Evolutionary conservation across 2,113 vertebrate species (phyloP), one percentile per base, ranked within the genome.

Genomic region (Podocnemis expansa): DNA sequence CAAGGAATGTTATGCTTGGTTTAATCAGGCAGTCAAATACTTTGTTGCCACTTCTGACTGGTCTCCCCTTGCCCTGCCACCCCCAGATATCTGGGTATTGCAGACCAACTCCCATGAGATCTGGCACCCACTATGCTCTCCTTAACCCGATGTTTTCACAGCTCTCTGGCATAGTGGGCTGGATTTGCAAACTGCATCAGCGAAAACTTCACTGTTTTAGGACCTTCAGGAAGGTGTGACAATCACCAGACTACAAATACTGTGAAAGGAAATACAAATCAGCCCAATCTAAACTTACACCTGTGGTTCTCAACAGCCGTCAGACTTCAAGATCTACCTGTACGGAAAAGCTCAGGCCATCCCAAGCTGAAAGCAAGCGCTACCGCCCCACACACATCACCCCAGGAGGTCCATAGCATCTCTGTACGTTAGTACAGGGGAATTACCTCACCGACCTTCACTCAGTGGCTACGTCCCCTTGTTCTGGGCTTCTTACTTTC

Each of bases 1-100:
- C 92, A 84, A 97, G 98, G 98, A 98, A 98, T 97, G 97, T 97
- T 93, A 89, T 6, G 76, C 94, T 90, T 92, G 76, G 78, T 49
- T 93, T 94, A 78, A 93, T 84, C 34, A 83, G 91, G 87, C 22
- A 90, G 25, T 16, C 79, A 24, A 27, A 22, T 94, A 84, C 45
- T 29, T 41, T 80, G 73, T 76, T 76, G 52, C 34, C 81, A n/a
- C 25, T 24, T 76, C 55, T 52, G 84, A 92, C 93, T 73, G 67
- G 94, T 47, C 93, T 93, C 88, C 82, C 88, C 79, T 67, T 87
- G 87, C 49, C 34, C 31, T 0, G 2, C 41, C 25, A 12, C 89
- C 70, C 92, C 86, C 0, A 49, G 78, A 49, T 16, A 78, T 3
- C 25, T 58, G 21, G 67, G n/a, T 73, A 25, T 13, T 49, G 88